Base-by-base conservation (phyloP, 2,888 invertebrate genomes). In the Branchipolynoe longqiensis region DNA sequence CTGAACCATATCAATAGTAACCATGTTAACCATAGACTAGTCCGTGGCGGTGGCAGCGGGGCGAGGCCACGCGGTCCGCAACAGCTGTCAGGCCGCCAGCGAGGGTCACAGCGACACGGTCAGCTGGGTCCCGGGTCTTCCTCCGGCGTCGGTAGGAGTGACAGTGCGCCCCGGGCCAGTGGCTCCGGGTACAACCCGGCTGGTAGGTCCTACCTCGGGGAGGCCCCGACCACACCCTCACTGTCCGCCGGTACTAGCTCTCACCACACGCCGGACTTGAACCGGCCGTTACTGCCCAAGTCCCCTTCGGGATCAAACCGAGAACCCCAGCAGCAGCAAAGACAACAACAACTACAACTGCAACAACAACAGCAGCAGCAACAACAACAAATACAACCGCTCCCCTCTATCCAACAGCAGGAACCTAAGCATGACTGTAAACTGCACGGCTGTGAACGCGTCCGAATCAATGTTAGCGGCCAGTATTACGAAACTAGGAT, bases 401-500 rank as follows among this genome's bases (percentile, higher is more conserved):
- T 14, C 6, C 59, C 31, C 18, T 18, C 0, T 33, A 62, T 41
- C 28, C 48, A 36, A 31, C 3, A 40, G n/a, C 31, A 48, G n/a
- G 31, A 64, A 62, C 48, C 56, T 6, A 18, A 69, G 82, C 93
- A 93, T 87, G 89, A 89, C 81, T 93, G 93, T 86, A 88, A 88
- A 38, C 86, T 91, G 25, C 87, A 88, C 31, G 93, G 92, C 0
- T 93, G 93, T 86, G 92, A 93, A 85, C 87, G 92, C 31, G 91
- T 94, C 38, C 91, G 91, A 0, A 92, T 94, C 85, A 94, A 94
- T 88, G 93, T 94, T 18, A 92, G 93, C 85, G 94, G 94, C 14
- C 91, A 92, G 89, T 91, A 92, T 88, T 94, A 92, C 85, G 93
- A 93, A 86, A 92, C 92, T 8, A 91, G 93, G 89, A 90, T 91